These are phyloP conservation scores for Tragelaphus imberbis DNA, from an alignment of 2,113 vertebrate species.

Conservation along the genomic window DNA sequence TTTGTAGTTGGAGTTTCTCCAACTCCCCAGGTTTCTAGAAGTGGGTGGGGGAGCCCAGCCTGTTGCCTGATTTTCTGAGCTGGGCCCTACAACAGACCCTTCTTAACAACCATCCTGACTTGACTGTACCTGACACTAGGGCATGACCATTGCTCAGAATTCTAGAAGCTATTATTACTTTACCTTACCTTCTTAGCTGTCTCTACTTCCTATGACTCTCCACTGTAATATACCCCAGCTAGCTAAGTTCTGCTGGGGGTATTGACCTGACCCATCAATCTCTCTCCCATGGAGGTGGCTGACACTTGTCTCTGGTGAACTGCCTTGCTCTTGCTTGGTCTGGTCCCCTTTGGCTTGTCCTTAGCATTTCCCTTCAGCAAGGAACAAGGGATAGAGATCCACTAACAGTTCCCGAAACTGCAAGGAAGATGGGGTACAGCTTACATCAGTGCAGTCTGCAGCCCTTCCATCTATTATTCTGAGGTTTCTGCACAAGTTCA, in stretches of 20 bases:
- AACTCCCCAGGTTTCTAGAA: background rate
- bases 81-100: background rate
- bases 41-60: no score
- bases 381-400: background rate
- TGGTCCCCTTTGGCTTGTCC: background rate
- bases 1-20: background rate
- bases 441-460: accelerated
- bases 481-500: background rate
- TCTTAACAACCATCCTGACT: background rate
- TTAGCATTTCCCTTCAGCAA: background rate
- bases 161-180: background rate
- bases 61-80: background rate
- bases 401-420: background rate
- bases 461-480: background rate
- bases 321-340: background rate
- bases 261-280: background rate
- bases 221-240: background rate
- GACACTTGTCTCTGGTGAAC: background rate
- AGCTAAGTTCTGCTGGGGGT: background rate
- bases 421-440: background rate
- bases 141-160: background rate
- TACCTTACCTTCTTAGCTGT: background rate
- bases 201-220: background rate
- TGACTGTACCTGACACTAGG: background rate
- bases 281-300: background rate